These are phyloP conservation scores for Hoplostethus atlanticus DNA, from an alignment of 2,797 vertebrate genomes.

Conservation along the genomic window DNA sequence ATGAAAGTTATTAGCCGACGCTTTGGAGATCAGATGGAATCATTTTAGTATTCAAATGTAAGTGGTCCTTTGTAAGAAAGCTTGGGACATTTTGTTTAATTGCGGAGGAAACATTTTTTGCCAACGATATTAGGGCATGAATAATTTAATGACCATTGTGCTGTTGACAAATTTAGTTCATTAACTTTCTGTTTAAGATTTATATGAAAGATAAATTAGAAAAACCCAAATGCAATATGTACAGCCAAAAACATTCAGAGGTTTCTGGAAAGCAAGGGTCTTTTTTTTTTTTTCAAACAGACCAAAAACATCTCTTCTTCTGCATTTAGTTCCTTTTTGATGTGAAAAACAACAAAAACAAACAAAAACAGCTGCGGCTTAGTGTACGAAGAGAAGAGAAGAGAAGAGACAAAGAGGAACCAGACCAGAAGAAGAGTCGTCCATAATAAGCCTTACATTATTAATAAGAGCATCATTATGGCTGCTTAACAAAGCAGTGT, in stretches of 20 bases:
- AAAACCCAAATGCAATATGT: too few relatives aligned
- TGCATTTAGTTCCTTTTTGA: background rate
- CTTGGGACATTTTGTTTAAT: background rate
- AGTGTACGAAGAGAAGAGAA: constrained; percentile 11
- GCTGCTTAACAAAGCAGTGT: constrained; percentile 59
- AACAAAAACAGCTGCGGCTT: too few relatives aligned
- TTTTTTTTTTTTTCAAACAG: background rate
- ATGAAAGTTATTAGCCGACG: background rate
- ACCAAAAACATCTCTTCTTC: background rate
- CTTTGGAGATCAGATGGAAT: constrained; percentile 37
- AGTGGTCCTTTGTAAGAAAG: constrained; percentile 8
- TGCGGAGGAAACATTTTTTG: constrained; percentile 24
- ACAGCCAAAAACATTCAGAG: background rate
- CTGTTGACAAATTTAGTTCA: constrained; percentile 10
- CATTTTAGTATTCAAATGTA: constrained; percentile 39
- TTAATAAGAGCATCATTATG: constrained; percentile 69
- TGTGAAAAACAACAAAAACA: background rate
- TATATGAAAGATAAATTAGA: background rate
- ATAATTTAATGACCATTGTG: constrained; percentile 29
- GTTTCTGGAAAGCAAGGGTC: background rate
- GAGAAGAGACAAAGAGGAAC: constrained; percentile 8
- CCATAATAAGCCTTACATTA: constrained; percentile 63
- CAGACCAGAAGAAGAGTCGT: constrained; percentile 19
- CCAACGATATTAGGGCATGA: constrained; percentile 34
- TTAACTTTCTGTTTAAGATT: background rate